Percentiles rank a stretch among this genome's conserved stretches.
These are phyloP conservation scores for Homarus americanus DNA, from an alignment of 1,140 invertebrate genomes.

Conservation along the genomic window DNA sequence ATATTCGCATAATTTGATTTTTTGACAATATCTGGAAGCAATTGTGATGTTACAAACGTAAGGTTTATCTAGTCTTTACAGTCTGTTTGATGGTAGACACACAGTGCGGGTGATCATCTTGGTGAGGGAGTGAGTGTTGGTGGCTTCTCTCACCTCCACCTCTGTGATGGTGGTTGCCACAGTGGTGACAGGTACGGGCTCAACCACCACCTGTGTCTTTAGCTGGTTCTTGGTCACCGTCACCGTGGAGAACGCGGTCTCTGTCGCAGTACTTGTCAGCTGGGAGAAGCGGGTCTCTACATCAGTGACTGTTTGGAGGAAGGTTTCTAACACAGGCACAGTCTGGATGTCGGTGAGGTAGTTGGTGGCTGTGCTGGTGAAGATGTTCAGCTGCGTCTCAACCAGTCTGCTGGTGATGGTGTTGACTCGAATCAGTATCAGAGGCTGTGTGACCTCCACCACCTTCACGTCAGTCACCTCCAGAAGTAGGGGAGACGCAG, in stretches of 20 bases:
- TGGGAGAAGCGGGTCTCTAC: neutral
- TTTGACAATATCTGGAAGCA: too few species aligned
- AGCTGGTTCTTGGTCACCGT: conserved; percentile 27
- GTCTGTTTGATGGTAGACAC: too few species aligned
- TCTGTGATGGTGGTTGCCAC: neutral
- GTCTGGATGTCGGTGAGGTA: conserved; percentile 37
- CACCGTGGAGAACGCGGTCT: neutral
- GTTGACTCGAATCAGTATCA: conserved; percentile 20
- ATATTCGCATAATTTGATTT: too few species aligned
- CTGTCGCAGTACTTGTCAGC: neutral
- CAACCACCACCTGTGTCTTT: neutral
- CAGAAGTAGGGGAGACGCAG: neutral
- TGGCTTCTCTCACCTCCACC: neutral
- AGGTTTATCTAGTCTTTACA: too few species aligned
- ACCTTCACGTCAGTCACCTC: conserved; percentile 37
- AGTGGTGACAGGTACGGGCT: neutral
- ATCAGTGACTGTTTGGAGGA: neutral
- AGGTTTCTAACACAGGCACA: neutral
- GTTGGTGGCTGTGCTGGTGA: conserved; percentile 53
- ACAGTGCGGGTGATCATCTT: conserved; percentile 56
- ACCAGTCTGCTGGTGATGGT: conserved; percentile 24
- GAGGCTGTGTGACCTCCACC: conserved; percentile 19
- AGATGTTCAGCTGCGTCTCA: conserved; percentile 21
- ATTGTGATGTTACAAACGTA: too few species aligned
- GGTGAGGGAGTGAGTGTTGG: conserved; percentile 48